Conservation (phyloP, 1,140 invertebrate genomes). For the Venustaconcha ellipsiformis region DNA sequence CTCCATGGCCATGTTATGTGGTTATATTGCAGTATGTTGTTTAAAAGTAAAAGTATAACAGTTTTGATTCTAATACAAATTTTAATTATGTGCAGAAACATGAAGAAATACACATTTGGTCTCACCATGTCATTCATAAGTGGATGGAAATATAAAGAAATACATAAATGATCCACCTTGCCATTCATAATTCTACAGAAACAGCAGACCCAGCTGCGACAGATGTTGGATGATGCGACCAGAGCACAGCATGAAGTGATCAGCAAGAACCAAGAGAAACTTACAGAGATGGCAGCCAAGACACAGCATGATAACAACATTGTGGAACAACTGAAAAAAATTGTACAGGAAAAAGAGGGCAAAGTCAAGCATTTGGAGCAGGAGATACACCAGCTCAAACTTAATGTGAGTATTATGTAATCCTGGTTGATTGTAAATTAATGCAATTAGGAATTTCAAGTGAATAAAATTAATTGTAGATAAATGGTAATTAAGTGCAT, state of each 20-base stretch:
- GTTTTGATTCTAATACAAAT: no score
- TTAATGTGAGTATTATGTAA: constrained; percentile 24
- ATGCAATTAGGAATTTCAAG: no score
- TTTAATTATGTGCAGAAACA: no score
- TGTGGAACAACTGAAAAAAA: constrained; percentile 59
- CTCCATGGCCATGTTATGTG: no score
- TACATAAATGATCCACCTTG: no score
- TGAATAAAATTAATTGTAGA: no score
- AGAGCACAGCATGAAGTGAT: constrained; percentile 40
- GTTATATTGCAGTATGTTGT: no score
- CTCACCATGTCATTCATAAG: neutral
- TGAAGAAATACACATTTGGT: no score
- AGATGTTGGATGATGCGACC: constrained; percentile 49
- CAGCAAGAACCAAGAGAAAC: constrained; percentile 36
- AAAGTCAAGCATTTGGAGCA: constrained; percentile 55
- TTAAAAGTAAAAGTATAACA: no score
- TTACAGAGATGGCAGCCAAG: constrained; percentile 46
- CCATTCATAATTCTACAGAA: constrained; percentile 38
- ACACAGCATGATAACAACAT: constrained; percentile 60
- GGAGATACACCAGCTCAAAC: constrained; percentile 45
- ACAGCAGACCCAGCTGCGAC: constrained; percentile 57
- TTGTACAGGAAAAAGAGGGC: constrained; percentile 56
- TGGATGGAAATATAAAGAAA: constrained; percentile 39
- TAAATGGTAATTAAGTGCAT: no score
- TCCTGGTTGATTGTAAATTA: no score